phyloP scores from a whole-genome alignment of 2,888 invertebrate genomes.

The Pegoplata infirma region DNA sequence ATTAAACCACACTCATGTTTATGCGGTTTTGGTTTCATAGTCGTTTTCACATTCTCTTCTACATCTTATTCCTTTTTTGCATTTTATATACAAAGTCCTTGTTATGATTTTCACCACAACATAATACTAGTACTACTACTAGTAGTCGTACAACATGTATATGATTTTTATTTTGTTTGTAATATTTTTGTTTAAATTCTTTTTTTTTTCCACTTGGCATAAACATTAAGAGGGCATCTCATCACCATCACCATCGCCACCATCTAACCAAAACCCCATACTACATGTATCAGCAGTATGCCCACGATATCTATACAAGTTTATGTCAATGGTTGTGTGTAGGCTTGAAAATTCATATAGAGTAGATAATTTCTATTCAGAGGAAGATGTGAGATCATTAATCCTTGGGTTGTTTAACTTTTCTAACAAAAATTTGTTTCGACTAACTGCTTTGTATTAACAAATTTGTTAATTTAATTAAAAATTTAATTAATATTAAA shows the following conservation, averaged over 20 bases:
- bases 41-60: conserved; percentile 33
- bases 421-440: too few species aligned
- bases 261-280: conserved; percentile 10
- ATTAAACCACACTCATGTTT: conserved; percentile 60
- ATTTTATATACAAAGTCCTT: conserved; percentile 14
- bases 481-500: too few species aligned
- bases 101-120: conserved; percentile 45
- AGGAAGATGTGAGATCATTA: not conserved
- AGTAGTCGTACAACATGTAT: not conserved
- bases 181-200: conserved; percentile 15
- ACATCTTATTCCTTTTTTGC: conserved; percentile 11
- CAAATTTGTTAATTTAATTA: too few species aligned
- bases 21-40: conserved; percentile 57
- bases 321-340: conserved; percentile 33
- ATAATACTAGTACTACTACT: too few species aligned
- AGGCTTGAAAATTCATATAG: not conserved
- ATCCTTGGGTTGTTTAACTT: too few species aligned
- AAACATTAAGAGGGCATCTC: conserved; percentile 57
- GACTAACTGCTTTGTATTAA: too few species aligned
- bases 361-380: conserved; percentile 20
- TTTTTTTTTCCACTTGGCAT: conserved; percentile 53
- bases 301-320: conserved; percentile 14
- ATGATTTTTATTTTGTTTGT: conserved; percentile 13
- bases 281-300: conserved; percentile 13
- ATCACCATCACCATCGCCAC: conserved; percentile 32